Percentiles rank a stretch among this genome's conserved stretches.
phyloP scores from a whole-genome alignment of 2,113 vertebrate genomes.

The Podarcis raffonei region DNA sequence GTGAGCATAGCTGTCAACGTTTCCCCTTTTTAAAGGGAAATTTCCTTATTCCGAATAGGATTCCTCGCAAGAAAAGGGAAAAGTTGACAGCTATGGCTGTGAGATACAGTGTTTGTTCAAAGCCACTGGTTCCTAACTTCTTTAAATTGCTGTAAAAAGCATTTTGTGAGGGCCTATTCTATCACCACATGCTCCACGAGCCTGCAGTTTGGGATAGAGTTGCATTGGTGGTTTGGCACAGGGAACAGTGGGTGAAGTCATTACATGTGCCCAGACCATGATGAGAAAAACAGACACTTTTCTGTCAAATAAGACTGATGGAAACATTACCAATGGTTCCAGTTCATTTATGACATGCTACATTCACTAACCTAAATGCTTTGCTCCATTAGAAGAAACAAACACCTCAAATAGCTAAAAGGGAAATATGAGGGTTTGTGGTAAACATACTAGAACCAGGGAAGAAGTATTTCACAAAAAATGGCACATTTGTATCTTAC shows the following conservation, averaged over 20 bases:
- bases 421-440: conserved; percentile 7
- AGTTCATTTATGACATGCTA: neutral
- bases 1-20: neutral
- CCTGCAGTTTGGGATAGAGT: conserved; percentile 17
- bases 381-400: neutral
- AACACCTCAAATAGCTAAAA: neutral
- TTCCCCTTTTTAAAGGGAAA: too few species aligned
- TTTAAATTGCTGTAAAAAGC: conserved; percentile 10
- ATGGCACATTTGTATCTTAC: neutral
- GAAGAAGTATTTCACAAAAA: neutral
- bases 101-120: conserved; percentile 9
- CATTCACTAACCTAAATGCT: neutral
- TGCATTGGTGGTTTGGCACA: conserved; percentile 19
- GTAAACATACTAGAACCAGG: neutral
- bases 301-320: neutral
- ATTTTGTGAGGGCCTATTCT: conserved; percentile 20
- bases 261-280: neutral
- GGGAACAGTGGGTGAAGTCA: conserved; percentile 5
- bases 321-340: neutral
- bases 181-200: conserved; percentile 3
- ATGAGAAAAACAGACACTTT: conserved; percentile 25
- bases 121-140: neutral
- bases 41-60: too few species aligned
- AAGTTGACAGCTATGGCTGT: neutral
- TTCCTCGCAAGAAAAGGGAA: too few species aligned